phyloP scores from a whole-genome alignment of 1,140 invertebrate species.

The Harlomillsia oculata region DNA sequence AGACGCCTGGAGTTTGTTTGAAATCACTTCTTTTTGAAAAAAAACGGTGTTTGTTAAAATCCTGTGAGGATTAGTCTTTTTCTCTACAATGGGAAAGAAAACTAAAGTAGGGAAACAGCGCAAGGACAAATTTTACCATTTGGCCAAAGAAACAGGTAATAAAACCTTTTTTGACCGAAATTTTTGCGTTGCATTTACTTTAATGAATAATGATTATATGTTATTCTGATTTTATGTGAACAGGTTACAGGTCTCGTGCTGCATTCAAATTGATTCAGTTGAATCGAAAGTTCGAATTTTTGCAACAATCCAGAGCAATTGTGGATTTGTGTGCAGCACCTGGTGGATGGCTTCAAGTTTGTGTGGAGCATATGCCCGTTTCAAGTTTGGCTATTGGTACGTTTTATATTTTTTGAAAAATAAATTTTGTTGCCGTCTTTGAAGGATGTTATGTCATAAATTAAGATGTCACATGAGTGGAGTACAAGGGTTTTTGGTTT shows the following conservation, averaged over 20 bases:
- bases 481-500: neutral
- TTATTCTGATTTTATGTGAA: neutral
- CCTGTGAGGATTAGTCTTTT: too few relatives aligned
- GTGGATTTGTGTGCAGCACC: conserved; percentile 98
- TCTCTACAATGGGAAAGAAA: conserved; percentile 79
- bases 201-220: neutral
- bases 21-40: neutral
- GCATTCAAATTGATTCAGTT: conserved; percentile 98
- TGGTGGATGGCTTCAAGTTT: conserved; percentile 99
- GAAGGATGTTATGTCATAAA: neutral
- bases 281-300: conserved; percentile 93
- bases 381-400: conserved; percentile 82
- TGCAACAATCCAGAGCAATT: conserved; percentile 89
- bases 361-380: conserved; percentile 92
- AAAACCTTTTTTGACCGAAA: neutral
- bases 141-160: conserved; percentile 95
- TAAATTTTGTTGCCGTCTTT: neutral
- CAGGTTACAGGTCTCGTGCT: conserved; percentile 90
- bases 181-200: neutral
- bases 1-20: neutral
- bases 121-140: conserved; percentile 95
- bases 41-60: too few relatives aligned
- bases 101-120: conserved; percentile 93
- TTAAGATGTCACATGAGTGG: neutral
- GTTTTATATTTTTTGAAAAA: conserved; percentile 9